A percentile compares a stretch with the other conserved stretches of the same genome.
These are phyloP conservation scores for Gouania willdenowi DNA, from an alignment of 2,797 vertebrate genomes.

Conservation along the genomic window DNA sequence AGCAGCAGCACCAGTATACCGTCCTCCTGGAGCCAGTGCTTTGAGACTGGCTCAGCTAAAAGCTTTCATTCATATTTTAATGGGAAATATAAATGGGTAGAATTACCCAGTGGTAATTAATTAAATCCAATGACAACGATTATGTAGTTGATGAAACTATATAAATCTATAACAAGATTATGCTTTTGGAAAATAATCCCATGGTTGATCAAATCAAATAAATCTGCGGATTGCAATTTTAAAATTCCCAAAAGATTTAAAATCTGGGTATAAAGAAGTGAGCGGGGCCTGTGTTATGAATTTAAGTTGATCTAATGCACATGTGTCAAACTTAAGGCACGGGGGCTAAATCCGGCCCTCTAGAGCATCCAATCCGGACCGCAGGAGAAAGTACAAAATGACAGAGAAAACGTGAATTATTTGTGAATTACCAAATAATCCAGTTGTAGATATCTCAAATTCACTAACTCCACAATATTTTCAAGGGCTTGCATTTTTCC, in stretches of 20 bases:
- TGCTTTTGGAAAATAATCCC: constrained; percentile 36
- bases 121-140: constrained; percentile 49
- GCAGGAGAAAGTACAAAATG: too few species aligned
- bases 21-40: background rate
- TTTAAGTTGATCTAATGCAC: too few species aligned
- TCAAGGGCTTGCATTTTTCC: too few species aligned
- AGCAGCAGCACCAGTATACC: too few species aligned
- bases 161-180: constrained; percentile 58
- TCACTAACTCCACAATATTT: too few species aligned
- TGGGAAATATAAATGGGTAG: constrained; percentile 46
- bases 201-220: constrained; percentile 18
- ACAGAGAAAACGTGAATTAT: too few species aligned
- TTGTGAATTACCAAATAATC: too few species aligned
- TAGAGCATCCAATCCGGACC: too few species aligned
- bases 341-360: too few species aligned
- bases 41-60: constrained; percentile 15
- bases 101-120: constrained; percentile 56
- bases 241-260: constrained; percentile 9
- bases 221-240: too few species aligned
- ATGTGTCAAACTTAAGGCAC: too few species aligned
- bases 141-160: constrained; percentile 55
- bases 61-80: constrained; percentile 49
- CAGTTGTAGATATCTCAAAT: too few species aligned
- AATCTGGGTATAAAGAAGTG: background rate
- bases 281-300: background rate